A percentile compares a stretch with the other conserved stretches of the same genome.
These are phyloP conservation scores for Dolomedes plantarius DNA, from an alignment of 2,888 invertebrate genomes.

Conservation along the genomic window DNA sequence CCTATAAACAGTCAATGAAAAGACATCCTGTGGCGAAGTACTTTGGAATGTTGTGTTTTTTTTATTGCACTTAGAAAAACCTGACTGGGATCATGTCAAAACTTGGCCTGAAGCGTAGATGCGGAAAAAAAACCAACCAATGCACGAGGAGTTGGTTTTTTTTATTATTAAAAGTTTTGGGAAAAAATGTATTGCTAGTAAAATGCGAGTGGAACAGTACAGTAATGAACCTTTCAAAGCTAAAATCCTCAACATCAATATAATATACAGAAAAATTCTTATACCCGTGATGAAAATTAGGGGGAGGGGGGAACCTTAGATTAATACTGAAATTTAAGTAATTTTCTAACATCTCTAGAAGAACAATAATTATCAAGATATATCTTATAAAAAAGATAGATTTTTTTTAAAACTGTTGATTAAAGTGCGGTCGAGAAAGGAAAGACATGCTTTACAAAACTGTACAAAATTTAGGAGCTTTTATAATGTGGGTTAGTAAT, in stretches of 20 bases:
- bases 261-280: not conserved
- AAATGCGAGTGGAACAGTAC: constrained; percentile 1
- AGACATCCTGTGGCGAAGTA: constrained; percentile 28
- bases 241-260: not conserved
- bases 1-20: not conserved
- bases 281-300: constrained; percentile 4
- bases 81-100: not conserved
- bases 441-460: not conserved
- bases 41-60: constrained; percentile 35
- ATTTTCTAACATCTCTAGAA: constrained; percentile 9
- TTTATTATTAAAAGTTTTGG: not conserved
- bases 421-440: not conserved
- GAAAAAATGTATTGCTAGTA: not conserved
- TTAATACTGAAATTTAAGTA: constrained; percentile 1
- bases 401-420: not conserved
- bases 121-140: not conserved
- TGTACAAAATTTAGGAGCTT: constrained; percentile 7
- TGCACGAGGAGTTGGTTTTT: not conserved
- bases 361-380: not conserved
- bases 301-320: not conserved
- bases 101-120: not conserved
- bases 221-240: not conserved
- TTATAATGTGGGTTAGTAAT: not conserved
- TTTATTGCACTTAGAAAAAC: not conserved
- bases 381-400: not conserved